Evolutionary conservation across 2,797 vertebrate genomes (phyloP), one percentile per base, ranked within the genome.

Genomic region (Chromobotia macracanthus): DNA sequence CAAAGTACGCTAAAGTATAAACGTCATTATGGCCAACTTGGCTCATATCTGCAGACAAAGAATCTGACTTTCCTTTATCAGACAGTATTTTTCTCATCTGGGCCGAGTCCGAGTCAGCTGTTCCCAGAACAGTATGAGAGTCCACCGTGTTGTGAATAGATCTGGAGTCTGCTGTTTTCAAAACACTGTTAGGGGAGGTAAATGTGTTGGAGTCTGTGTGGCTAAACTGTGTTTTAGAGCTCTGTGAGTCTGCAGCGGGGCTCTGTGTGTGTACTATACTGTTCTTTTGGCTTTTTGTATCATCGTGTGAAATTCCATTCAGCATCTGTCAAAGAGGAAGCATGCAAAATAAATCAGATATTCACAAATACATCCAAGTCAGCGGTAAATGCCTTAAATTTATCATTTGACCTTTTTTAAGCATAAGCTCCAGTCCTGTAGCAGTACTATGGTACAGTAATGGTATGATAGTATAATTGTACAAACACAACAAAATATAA

Each of bases 261-360:
- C 74, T 3, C 19, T 63, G 38, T 3, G 6, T 53, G 13, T 72
- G 61, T 25, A 75, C 70, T 6, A 28, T 18, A 35, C 67, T 56
- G 60, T 60, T 83, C 38, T 75, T 75, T 55, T 56, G 76, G 28
- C 61, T 55, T 23, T 81, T 72, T 67, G 56, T 60, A 68, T 63
- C 66, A 0, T 83, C 82, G 58, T 78, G 84, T 25, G 89, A 87
- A 50, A 86, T 80, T n/a, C 79, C 87, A 12, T 87, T 82, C 72
- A 87, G 80, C 72, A 84, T 87, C 93, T 93, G 84, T 18, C 83
- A 35, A 84, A 64, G 23, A 68, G 28, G 77, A 46, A 75, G 6
- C 48, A 72, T 25, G 67, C 3, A 35, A 51, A 67, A n/a, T 25
- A 7, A 63, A 53, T 41, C 13, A 63, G 16, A 60, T 56, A 50